phyloP scores from a whole-genome alignment of 1,140 invertebrate species.

The Trinorchestia longiramus region DNA sequence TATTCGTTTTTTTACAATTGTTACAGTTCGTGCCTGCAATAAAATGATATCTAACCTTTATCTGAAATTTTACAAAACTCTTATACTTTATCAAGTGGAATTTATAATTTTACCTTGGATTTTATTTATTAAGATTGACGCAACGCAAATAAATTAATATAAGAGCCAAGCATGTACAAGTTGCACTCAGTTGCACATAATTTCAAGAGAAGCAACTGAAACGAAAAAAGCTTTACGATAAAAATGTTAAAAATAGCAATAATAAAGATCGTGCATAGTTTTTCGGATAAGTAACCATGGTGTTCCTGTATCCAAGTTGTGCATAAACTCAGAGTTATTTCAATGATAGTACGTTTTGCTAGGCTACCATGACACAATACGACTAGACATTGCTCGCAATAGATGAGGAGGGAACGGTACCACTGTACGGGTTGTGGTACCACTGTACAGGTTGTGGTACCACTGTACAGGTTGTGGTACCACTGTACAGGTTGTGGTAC shows the following conservation, averaged over 20 bases:
- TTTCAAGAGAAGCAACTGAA: neutral
- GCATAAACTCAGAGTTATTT: neutral
- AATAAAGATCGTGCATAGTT: neutral
- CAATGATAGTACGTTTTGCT: neutral
- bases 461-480: no score
- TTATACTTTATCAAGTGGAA: no score
- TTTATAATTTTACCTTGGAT: no score
- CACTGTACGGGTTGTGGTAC: no score
- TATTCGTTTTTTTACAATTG: no score
- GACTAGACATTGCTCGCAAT: constrained; percentile 17
- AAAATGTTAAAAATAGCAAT: neutral
- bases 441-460: no score
- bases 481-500: no score
- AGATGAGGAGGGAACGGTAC: neutral
- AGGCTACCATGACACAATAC: constrained; percentile 27
- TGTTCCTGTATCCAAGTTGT: neutral
- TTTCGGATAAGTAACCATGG: neutral
- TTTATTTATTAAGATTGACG: neutral
- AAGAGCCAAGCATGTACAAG: neutral
- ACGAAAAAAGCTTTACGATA: neutral
- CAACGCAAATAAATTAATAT: neutral
- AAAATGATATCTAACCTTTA: no score
- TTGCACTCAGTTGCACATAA: neutral
- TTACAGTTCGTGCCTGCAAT: no score
- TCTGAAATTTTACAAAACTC: no score